Base-by-base conservation (phyloP, 2,797 vertebrate species). In the Scomberomorus guttatus region DNA sequence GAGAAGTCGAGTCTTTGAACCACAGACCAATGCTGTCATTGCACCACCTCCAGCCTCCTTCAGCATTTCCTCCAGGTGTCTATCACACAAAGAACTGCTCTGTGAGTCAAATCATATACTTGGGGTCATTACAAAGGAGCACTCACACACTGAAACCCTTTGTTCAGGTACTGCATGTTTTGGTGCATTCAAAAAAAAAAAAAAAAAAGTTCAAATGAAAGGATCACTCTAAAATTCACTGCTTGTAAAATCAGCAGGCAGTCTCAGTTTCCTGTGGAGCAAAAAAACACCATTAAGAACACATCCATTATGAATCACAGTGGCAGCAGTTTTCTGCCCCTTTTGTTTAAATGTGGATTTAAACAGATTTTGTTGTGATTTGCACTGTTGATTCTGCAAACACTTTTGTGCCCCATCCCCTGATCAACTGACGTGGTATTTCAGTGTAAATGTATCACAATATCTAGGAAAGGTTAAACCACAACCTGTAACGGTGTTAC, bases 21-120 rank as follows among this genome's bases (percentile, higher is more conserved):
- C 20, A 46, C 62, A 73, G 32, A 69, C 34, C 69, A 71, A 54
- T 17, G 42, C 55, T 58, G 52, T 37, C 18, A 77, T 69, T 67
- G 62, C 58, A 57, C 63, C 77, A 50, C 85, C 84, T 87, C 76
- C 76, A 29, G 79, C 42, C 75, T 83, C 56, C 64, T n/a, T 34
- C 25, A 75, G 51, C 10, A 59, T 87, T 91, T 91, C 87, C 84
- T 89, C 83, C 87, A 90, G 86, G 87, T 90, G 85, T 87, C 79
- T 46, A n/a, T 75, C 73, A 67, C 44, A 90, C 87, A 89, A 90
- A 88, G 87, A 80, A 60, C 72, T 46, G 78, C 73, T 82, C 34
- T 84, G 80, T 90, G 79, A 83, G 39, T 81, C 48, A 24, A 77
- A 66, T 50, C 56, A 52, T 81, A 88, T 75, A 59, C 46, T 76